These are phyloP conservation scores for Tenthredo scrophulariae DNA, from an alignment of 2,888 invertebrate species.

Conservation along the genomic window DNA sequence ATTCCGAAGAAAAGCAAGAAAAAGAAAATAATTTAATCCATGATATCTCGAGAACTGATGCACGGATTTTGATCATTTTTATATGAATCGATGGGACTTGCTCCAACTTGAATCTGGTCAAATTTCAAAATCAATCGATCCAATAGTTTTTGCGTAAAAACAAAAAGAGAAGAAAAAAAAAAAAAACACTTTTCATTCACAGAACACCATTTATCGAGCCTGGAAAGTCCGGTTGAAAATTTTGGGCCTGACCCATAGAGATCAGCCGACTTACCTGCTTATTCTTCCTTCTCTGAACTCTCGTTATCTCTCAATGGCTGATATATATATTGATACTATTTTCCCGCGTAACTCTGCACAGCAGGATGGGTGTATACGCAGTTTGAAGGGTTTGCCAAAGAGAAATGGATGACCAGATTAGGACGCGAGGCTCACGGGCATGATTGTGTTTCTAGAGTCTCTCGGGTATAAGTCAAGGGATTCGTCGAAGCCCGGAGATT, in stretches of 20 bases:
- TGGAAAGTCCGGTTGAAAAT: too few species aligned
- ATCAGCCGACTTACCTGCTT: neutral
- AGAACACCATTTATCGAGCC: too few species aligned
- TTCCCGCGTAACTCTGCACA: neutral
- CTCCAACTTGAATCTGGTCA: too few species aligned
- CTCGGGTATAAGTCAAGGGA: neutral
- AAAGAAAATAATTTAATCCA: too few species aligned
- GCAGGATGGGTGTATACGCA: neutral
- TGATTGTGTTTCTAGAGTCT: conserved; percentile 31
- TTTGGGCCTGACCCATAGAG: neutral
- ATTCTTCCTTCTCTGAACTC: neutral
- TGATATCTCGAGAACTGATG: too few species aligned
- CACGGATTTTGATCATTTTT: too few species aligned
- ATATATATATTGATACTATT: conserved; percentile 8
- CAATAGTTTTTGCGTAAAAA: neutral
- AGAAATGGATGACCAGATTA: conserved; percentile 46
- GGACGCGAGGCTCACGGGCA: neutral
- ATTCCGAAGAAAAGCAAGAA: too few species aligned
- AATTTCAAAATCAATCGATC: too few species aligned
- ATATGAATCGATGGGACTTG: too few species aligned
- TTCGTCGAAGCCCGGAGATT: conserved; percentile 10
- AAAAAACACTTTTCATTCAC: too few species aligned
- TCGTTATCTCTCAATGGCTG: neutral
- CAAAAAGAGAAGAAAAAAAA: too few species aligned
- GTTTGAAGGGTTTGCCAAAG: conserved; percentile 22